Percentiles rank a stretch among this genome's conserved stretches.
phyloP scores from a whole-genome alignment of 92 coral and sea anemone species.

The Heliopora coerulea region DNA sequence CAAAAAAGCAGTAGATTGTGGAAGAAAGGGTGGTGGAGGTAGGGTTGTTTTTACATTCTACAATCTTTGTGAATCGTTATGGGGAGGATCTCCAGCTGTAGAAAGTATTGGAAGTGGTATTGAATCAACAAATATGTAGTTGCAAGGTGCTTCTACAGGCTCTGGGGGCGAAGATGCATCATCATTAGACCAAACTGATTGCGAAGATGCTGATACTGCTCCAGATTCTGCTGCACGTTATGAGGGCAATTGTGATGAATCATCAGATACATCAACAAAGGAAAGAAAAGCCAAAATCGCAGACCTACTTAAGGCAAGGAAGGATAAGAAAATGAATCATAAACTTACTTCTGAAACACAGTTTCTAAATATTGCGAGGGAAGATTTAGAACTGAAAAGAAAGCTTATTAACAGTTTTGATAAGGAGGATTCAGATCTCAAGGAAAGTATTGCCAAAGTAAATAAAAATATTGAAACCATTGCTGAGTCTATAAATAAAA shows the following conservation, averaged over 20 bases:
- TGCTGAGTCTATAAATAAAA: no score
- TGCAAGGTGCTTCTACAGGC: no score
- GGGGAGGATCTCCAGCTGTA: slow-evolving; percentile 56
- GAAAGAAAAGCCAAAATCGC: slow-evolving; percentile 40
- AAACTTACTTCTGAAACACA: slow-evolving; percentile 21
- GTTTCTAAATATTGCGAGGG: slow-evolving; percentile 33
- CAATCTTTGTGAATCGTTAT: slow-evolving; percentile 38
- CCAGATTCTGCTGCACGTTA: slow-evolving; percentile 13
- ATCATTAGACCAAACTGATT: no score
- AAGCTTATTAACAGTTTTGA: slow-evolving; percentile 28
- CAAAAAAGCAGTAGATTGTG: slow-evolving; percentile 47
- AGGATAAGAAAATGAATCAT: slow-evolving; percentile 33
- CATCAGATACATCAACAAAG: not conserved
- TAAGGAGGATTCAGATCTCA: slow-evolving; percentile 26
- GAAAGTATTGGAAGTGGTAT: slow-evolving; percentile 41
- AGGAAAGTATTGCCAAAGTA: slow-evolving; percentile 31
- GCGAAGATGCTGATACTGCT: no score
- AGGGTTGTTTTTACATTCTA: slow-evolving; percentile 45
- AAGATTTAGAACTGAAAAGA: slow-evolving; percentile 39
- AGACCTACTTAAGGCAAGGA: slow-evolving; percentile 30
- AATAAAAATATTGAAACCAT: slow-evolving; percentile 47
- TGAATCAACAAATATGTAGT: slow-evolving; percentile 36
- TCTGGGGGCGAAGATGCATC: no score
- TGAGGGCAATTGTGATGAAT: not conserved
- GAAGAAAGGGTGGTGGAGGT: no score